Evolutionary conservation across 2,797 vertebrate genomes (phyloP).

Genomic region (Glossophaga mutica): DNA sequence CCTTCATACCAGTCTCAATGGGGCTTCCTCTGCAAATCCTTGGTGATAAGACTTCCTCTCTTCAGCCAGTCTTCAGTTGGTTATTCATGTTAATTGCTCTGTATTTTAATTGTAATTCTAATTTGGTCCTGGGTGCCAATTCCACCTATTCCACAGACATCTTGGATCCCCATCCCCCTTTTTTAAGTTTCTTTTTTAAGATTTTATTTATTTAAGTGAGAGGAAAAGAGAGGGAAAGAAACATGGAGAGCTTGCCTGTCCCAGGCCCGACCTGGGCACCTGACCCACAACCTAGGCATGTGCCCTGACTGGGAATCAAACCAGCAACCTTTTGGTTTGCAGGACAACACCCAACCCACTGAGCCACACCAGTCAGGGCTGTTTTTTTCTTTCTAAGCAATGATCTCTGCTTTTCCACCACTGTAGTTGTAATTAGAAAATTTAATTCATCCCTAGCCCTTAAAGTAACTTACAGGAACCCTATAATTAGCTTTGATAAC

Average conservation of each 20-base stretch:
- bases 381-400: conserved; percentile 54
- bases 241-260: neutral
- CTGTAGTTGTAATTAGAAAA: conserved; percentile 62
- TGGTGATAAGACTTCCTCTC: neutral
- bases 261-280: neutral
- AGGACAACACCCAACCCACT: neutral
- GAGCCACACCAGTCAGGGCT: neutral
- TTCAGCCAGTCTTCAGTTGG: neutral
- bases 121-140: neutral
- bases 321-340: neutral
- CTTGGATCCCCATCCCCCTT: neutral
- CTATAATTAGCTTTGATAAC: conserved; percentile 51
- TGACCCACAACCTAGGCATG: neutral
- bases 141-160: neutral
- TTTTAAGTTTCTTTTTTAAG: neutral
- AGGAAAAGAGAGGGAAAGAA: neutral
- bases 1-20: neutral
- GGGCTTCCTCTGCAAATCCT: neutral
- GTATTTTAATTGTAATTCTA: neutral
- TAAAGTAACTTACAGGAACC: conserved; percentile 43
- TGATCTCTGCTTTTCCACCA: conserved; percentile 61
- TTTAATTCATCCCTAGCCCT: conserved; percentile 17
- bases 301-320: neutral
- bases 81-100: neutral
- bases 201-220: neutral